Conservation (phyloP, 2,113 vertebrate species). For the Zosterops japonicus region DNA sequence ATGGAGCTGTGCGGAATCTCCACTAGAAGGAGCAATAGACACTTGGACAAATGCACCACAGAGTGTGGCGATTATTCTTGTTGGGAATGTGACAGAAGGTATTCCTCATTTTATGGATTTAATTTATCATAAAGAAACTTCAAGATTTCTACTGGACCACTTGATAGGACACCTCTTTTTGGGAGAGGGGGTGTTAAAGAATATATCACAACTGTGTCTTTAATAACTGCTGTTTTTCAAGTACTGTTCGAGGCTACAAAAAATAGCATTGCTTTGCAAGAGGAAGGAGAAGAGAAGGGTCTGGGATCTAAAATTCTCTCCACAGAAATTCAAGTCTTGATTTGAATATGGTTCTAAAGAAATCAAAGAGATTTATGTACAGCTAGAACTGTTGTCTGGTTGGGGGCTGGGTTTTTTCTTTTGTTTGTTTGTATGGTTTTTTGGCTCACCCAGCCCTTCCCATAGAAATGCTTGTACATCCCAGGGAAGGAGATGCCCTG, state of each 20-base stretch:
- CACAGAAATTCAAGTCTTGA: conserved; percentile 30
- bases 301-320: conserved; percentile 13
- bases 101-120: conserved; percentile 58
- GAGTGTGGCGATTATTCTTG: conserved; percentile 8
- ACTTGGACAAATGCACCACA: background rate
- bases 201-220: conserved; percentile 63
- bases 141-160: conserved; percentile 57
- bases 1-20: conserved; percentile 15
- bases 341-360: conserved; percentile 22
- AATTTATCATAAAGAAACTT: conserved; percentile 59
- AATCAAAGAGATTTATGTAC: background rate
- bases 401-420: background rate
- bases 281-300: conserved; percentile 34
- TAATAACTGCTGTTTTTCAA: conserved; percentile 63
- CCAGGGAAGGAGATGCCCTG: background rate
- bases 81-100: conserved; percentile 52
- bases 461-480: background rate
- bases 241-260: conserved; percentile 47
- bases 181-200: conserved; percentile 13
- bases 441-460: background rate
- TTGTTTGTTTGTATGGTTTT: background rate
- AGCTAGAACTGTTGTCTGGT: background rate
- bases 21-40: conserved; percentile 58
- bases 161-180: conserved; percentile 37
- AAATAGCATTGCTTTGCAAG: conserved; percentile 38